Base-by-base conservation (phyloP, 2,888 invertebrate species). In the Craniophora ligustri region DNA sequence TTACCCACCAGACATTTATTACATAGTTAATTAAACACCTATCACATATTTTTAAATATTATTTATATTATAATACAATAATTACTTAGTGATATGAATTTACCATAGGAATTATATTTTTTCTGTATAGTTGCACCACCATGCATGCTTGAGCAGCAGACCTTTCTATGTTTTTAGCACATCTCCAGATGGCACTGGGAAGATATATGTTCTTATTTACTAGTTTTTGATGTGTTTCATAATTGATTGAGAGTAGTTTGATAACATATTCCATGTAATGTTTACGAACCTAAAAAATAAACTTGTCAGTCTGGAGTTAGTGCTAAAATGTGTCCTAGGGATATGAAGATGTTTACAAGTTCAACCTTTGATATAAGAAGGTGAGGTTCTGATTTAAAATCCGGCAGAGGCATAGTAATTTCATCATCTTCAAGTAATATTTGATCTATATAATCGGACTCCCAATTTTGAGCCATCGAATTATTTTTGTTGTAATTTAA, bases 121-220 rank as follows among this genome's bases (percentile, higher is more conserved):
- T 85, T 62, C 93, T 82, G 66, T 94, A 94, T 5, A 94, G 67
- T 35, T 92, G 88, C 2, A 86, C 85, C 11, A 91, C 86, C 93
- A 94, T 94, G 46, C 90, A 89, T 13, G 84, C 81, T 49, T 88
- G 87, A 3, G 89, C 91, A 36, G 94, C 93, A 51, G 84, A 80
- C 67, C 84, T 84, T 78, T 94, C 94, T 48, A 94, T 84, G 41
- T 76, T 78, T 67, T 91, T 89, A 21, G 93, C 93, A 75, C 93
- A 93, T 72, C 89, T 85, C 91, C 91, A 90, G 61, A 93, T 92
- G 56, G 89, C 91, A 81, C 91, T 90, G 0, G 93, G 93, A 30
- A 92, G 75, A 67, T 90, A 89, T 19, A 89, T 85, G 48, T 89
- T 91, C 57, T 91, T 91, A 45, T 89, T 88, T 0, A 85, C 50